phyloP scores from a whole-genome alignment of 2,888 invertebrate species.

The Nebria salina region DNA sequence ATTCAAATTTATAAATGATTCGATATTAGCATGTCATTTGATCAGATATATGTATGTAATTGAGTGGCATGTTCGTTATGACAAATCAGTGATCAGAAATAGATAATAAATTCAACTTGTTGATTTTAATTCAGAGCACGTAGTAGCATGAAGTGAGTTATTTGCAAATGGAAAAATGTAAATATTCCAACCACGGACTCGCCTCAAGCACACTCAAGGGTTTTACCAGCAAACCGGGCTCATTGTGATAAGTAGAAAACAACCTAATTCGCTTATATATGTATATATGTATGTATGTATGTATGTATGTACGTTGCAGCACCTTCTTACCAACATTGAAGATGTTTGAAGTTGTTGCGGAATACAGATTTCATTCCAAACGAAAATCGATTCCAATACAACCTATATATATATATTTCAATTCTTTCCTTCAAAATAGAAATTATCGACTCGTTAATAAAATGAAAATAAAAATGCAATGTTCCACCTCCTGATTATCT shows the following conservation, averaged over 20 bases:
- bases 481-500: too few relatives aligned
- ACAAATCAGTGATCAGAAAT: not conserved
- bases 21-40: not conserved
- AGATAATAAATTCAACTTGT: constrained; percentile 21
- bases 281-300: too few relatives aligned
- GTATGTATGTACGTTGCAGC: not conserved
- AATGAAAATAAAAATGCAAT: too few relatives aligned
- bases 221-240: constrained; percentile 19
- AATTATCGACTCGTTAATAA: too few relatives aligned
- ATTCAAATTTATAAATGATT: too few relatives aligned
- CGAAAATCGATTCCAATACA: not conserved
- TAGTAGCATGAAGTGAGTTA: constrained; percentile 16
- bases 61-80: not conserved
- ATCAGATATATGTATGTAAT: not conserved
- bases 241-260: constrained; percentile 45
- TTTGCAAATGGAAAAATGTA: constrained; percentile 33
- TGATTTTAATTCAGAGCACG: constrained; percentile 12
- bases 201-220: constrained; percentile 18
- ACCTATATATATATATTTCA: not conserved
- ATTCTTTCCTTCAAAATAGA: not conserved
- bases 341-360: not conserved
- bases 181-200: constrained; percentile 43
- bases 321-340: not conserved
- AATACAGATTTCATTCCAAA: not conserved
- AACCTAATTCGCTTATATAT: constrained; percentile 37